A percentile compares a stretch with the other conserved stretches of the same genome.
Evolutionary conservation across 1,140 invertebrate genomes (phyloP).

Genomic region (Solenopsis fugax): DNA sequence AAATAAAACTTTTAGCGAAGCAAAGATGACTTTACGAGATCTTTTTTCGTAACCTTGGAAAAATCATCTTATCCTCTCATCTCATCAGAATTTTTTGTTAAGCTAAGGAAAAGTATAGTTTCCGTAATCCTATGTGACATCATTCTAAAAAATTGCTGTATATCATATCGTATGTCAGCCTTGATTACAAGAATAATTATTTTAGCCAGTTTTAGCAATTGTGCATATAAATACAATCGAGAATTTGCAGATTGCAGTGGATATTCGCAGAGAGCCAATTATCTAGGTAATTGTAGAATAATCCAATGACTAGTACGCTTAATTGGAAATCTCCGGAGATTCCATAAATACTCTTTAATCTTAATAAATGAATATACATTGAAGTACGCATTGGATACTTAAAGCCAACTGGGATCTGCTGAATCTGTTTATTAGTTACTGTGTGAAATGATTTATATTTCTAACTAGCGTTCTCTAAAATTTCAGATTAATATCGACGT

Average conservation of each 20-base stretch:
- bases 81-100: not conserved
- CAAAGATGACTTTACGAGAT: constrained; percentile 55
- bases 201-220: constrained; percentile 14
- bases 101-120: not conserved
- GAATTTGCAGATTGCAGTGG: constrained; percentile 11
- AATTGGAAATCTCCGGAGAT: constrained; percentile 49
- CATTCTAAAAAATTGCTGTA: not conserved
- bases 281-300: constrained; percentile 65
- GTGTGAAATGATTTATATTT: constrained; percentile 10
- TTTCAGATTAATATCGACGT: constrained; percentile 9
- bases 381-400: constrained; percentile 37
- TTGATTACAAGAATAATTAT: constrained; percentile 42
- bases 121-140: not conserved
- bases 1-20: constrained; percentile 86
- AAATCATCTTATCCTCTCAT: constrained; percentile 3
- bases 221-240: constrained; percentile 11
- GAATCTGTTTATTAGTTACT: constrained; percentile 39
- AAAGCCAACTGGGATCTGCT: constrained; percentile 35
- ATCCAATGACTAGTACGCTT: constrained; percentile 48
- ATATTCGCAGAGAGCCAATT: constrained; percentile 56
- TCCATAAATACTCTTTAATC: constrained; percentile 67
- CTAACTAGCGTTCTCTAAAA: constrained; percentile 12
- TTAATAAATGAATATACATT: constrained; percentile 68
- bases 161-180: not conserved
- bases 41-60: constrained; percentile 9